Conservation (phyloP, 2,888 invertebrate species). For the Zygothrica quintamaculata region DNA sequence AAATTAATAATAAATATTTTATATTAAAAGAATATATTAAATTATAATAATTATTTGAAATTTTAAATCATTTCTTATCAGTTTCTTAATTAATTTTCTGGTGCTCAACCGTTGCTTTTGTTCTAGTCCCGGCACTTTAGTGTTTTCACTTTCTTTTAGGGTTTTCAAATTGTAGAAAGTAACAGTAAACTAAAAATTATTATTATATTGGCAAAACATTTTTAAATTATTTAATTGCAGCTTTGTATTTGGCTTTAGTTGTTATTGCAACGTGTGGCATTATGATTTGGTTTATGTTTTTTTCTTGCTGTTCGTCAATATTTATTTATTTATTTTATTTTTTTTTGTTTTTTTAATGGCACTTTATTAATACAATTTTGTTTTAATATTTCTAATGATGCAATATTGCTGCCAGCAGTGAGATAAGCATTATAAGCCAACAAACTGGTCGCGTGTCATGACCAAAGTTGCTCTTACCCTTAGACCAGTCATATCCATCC, state of each 20-base stretch:
- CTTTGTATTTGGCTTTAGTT: slow-evolving; percentile 2
- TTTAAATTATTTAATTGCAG: slow-evolving; percentile 20
- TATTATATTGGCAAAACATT: slow-evolving; percentile 24
- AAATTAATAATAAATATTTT: too few species aligned
- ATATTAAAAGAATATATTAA: too few species aligned
- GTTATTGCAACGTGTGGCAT: neutral
- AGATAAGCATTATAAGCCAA: slow-evolving; percentile 39
- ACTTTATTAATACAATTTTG: slow-evolving; percentile 64
- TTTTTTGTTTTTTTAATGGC: slow-evolving; percentile 55
- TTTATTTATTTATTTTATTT: slow-evolving; percentile 15
- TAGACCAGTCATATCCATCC: slow-evolving; percentile 83
- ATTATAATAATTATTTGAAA: too few species aligned
- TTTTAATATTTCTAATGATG: slow-evolving; percentile 34
- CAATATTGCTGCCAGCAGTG: slow-evolving; percentile 30
- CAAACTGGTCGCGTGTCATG: slow-evolving; percentile 6
- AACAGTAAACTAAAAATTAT: slow-evolving; percentile 24
- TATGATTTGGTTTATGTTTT: too few species aligned
- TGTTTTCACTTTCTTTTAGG: slow-evolving; percentile 2
- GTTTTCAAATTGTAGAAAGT: slow-evolving; percentile 3
- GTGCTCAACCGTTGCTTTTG: too few species aligned
- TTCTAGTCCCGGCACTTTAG: too few species aligned
- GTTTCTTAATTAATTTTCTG: too few species aligned
- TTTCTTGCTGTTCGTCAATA: neutral
- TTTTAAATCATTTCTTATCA: too few species aligned
- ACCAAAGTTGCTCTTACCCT: slow-evolving; percentile 70